These are phyloP conservation scores for Bombylius major DNA, from an alignment of 2,888 invertebrate genomes.

Conservation along the genomic window DNA sequence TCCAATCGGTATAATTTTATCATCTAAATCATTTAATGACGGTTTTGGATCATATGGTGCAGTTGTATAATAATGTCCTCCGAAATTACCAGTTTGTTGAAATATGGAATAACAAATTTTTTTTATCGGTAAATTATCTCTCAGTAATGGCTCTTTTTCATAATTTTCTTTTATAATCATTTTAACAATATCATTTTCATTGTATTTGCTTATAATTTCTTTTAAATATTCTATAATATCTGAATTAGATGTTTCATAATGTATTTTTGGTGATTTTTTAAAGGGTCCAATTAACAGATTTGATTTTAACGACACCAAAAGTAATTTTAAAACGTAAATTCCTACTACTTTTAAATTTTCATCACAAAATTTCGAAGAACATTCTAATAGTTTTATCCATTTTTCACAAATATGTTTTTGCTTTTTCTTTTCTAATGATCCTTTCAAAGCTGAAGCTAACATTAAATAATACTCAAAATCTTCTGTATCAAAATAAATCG, in stretches of 20 bases:
- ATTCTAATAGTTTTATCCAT: background rate
- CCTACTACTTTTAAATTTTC: background rate
- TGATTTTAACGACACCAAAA: constrained; percentile 1
- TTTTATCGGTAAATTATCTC: background rate
- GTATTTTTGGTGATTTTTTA: background rate
- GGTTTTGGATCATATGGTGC: background rate
- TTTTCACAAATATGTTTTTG: background rate
- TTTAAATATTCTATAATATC: background rate
- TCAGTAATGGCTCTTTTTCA: background rate
- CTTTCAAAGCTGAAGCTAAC: background rate
- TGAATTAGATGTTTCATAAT: background rate
- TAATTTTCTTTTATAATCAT: background rate
- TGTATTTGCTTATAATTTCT: background rate
- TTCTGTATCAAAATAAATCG: background rate
- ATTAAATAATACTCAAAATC: background rate
- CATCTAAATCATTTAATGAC: background rate
- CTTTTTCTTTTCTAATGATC: background rate
- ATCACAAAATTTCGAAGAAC: background rate
- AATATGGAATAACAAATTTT: constrained; percentile 4
- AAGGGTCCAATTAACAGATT: constrained; percentile 9
- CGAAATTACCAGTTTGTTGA: constrained; percentile 6
- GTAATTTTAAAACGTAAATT: background rate
- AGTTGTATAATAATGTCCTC: constrained; percentile 7
- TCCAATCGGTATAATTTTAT: constrained; percentile 4
- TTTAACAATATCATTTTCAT: background rate